phyloP scores from a whole-genome alignment of 2,113 vertebrate genomes.

The Pteruthius melanotis region DNA sequence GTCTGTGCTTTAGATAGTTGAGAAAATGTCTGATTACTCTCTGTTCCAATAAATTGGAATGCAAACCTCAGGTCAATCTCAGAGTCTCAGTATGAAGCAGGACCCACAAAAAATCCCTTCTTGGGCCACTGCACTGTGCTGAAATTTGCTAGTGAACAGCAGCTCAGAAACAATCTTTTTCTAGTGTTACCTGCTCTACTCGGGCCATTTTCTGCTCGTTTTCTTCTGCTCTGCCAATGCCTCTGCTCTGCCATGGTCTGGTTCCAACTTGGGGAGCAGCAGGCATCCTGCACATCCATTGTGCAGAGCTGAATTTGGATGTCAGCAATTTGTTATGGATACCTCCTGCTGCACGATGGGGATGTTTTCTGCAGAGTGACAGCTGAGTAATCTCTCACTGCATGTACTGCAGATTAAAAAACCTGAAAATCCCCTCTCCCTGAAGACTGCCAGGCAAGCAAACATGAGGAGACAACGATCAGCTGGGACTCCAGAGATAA shows the following conservation, averaged over 20 bases:
- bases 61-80: not conserved
- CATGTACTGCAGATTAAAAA: not conserved
- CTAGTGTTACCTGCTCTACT: not conserved
- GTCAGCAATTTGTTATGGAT: not conserved
- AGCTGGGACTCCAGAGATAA: not conserved
- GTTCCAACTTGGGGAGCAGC: not conserved
- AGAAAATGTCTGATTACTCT: not conserved
- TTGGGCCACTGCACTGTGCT: not conserved
- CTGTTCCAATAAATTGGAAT: not conserved
- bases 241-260: fast-evolving
- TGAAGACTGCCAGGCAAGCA: not conserved
- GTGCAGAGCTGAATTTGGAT: not conserved
- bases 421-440: not conserved
- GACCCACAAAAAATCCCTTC: not conserved
- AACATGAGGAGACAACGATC: not conserved
- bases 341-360: not conserved
- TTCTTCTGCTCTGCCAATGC: not conserved
- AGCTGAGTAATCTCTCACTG: not conserved
- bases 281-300: not conserved
- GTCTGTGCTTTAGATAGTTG: not conserved
- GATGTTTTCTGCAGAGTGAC: not conserved
- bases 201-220: not conserved
- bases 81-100: not conserved
- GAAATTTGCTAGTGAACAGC: not conserved
- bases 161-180: not conserved